These are phyloP conservation scores for Cactoblastis cactorum DNA, from an alignment of 2,888 invertebrate genomes.

Conservation along the genomic window DNA sequence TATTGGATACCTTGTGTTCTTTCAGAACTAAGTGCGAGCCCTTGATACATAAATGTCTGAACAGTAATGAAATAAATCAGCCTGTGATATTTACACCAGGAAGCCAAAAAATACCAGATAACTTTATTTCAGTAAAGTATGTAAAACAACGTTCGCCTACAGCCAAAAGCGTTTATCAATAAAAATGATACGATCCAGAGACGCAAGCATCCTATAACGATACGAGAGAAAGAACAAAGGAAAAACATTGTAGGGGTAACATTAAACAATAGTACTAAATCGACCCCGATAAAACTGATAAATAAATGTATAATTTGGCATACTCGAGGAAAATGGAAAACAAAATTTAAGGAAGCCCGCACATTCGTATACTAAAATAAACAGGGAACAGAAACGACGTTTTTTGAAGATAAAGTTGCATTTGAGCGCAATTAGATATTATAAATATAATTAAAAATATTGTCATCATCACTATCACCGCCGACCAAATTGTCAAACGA, in stretches of 20 bases:
- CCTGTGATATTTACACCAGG: no score
- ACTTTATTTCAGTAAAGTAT: neutral
- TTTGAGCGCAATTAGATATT: no score
- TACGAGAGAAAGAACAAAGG: neutral
- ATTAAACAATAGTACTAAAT: conserved; percentile 12
- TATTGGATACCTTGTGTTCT: no score
- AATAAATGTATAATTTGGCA: conserved; percentile 14
- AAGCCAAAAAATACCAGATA: neutral
- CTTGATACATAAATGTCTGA: no score
- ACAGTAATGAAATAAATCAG: no score
- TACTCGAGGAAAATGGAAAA: conserved; percentile 12
- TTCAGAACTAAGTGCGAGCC: no score
- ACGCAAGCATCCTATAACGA: neutral
- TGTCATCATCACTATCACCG: no score
- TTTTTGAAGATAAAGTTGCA: no score
- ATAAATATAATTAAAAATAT: no score
- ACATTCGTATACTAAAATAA: neutral
- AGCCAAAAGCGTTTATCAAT: neutral
- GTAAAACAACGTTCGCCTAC: neutral
- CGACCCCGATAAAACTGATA: conserved; percentile 13
- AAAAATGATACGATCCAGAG: conserved; percentile 1
- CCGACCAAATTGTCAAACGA: no score
- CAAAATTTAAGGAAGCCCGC: conserved; percentile 11
- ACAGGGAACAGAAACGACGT: neutral
- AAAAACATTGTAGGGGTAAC: neutral